These are phyloP conservation scores for Myzus persicae DNA, from an alignment of 1,140 invertebrate species.

Conservation along the genomic window DNA sequence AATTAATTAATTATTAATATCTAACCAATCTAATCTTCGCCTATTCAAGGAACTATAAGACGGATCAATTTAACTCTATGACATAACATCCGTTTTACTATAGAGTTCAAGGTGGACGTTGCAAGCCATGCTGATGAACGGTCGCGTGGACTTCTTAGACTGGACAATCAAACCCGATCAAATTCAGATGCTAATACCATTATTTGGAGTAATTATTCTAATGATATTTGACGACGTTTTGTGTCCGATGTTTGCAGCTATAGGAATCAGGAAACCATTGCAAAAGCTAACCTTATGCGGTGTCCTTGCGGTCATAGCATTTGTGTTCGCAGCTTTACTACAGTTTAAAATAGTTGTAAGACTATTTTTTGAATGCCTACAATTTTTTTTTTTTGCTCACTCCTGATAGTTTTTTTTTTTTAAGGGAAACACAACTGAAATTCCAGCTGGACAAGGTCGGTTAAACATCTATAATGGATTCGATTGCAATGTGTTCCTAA, in stretches of 20 bases:
- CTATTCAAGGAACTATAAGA: background rate
- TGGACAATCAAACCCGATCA: constrained; percentile 77
- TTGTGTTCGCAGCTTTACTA: constrained; percentile 73
- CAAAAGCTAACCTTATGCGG: constrained; percentile 73
- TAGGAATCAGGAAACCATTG: constrained; percentile 66
- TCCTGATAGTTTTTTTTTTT: background rate
- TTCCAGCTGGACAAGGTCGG: constrained; percentile 67
- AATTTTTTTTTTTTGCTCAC: background rate
- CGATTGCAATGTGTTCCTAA: constrained; percentile 44
- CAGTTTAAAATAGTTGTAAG: constrained; percentile 67
- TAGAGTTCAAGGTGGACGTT: constrained; percentile 69
- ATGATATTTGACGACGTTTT: constrained; percentile 76
- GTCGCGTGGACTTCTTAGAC: constrained; percentile 67
- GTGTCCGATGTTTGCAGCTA: constrained; percentile 65
- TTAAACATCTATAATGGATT: constrained; percentile 76
- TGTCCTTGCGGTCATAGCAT: constrained; percentile 72
- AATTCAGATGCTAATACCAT: constrained; percentile 80
- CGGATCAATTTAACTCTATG: background rate
- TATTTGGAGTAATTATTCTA: constrained; percentile 80
- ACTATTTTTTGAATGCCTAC: background rate
- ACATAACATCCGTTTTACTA: background rate
- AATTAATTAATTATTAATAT: too few relatives aligned
- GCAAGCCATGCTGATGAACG: constrained; percentile 76
- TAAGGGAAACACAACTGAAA: background rate
- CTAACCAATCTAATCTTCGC: background rate